Evolutionary conservation across 2,888 invertebrate species (phyloP), one percentile per base, ranked within the genome.

Genomic region (Nemapogon koenigi): DNA sequence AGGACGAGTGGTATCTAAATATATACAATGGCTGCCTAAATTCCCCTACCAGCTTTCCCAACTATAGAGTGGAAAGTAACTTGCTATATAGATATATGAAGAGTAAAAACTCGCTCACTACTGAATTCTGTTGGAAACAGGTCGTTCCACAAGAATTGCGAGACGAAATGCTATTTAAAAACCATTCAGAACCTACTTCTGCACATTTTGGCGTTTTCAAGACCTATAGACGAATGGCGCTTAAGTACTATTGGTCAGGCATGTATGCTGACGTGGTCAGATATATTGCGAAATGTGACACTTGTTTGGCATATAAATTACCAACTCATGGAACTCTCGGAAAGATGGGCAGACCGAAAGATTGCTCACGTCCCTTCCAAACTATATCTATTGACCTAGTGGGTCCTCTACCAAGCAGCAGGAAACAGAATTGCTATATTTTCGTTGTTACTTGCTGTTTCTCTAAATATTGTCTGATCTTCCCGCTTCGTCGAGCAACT

Each of bases 161-260:
- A 14, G 16, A 4, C 4, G 30, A 39, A 1, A 25, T 42, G 1
- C 38, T 48, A 16, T 3, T 2, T 1, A 16, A 41, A 17, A 38
- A 43, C n/a, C 48, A 48, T 17, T 16, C 41, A 33, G 42, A 37
- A 4, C 44, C 40, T 6, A 46, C 42, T 2, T 37, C 45, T 2
- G 49, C 41, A 7, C 49, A 50, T 42, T 33, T 47, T 0, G 41
- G 50, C 2, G 45, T 48, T 16, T 46, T 46, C 35, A 49, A 50
- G 41, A 51, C 49, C 2, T 45, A 47, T 22, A 44, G 43, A 14
- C 43, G 49, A 7, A 2, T 49, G 3, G 15, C 28, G 2, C 27
- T 49, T 2, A 35, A 37, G 1, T 49, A 43, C 14, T 50, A 30
- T 27, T 49, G 49, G 51, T 48, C 48, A 0, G 40, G 43, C 1